Evolutionary conservation across 92 coral and sea anemone species (phyloP).

Genomic region (Porites rus): DNA sequence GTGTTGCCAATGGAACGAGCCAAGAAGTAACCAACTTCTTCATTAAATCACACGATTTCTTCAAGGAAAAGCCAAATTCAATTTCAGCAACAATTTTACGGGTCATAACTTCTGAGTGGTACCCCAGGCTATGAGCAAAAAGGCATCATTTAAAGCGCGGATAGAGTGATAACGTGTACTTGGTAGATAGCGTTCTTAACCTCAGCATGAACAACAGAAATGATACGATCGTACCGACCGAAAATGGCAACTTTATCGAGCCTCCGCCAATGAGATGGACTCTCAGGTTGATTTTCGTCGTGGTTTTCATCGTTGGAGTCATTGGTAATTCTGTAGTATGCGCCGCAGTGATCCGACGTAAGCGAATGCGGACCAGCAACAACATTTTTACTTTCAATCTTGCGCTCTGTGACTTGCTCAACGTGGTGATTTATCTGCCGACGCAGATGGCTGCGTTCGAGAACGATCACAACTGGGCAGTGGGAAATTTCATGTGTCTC

Average conservation of each 20-base stretch:
- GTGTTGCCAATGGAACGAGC: neutral
- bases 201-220: constrained; percentile 16
- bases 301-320: constrained; percentile 85
- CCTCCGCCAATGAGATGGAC: constrained; percentile 85
- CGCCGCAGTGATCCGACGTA: constrained; percentile 86
- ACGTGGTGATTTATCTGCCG: constrained; percentile 88
- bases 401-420: constrained; percentile 87
- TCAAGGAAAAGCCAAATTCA: constrained; percentile 3
- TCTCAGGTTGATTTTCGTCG: constrained; percentile 83
- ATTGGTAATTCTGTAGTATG: constrained; percentile 91
- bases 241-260: constrained; percentile 68
- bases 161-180: neutral
- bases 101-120: constrained; percentile 27
- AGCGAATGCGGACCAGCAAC: constrained; percentile 89
- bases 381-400: constrained; percentile 94
- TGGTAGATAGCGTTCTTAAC: neutral
- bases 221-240: constrained; percentile 7
- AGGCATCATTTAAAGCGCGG: constrained; percentile 11
- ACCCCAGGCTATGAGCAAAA: constrained; percentile 12
- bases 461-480: constrained; percentile 93
- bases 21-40: neutral
- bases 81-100: constrained; percentile 39
- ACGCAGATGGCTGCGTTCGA: constrained; percentile 98
- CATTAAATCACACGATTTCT: constrained; percentile 9
- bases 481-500: constrained; percentile 90